Base-by-base conservation (phyloP, 1,140 invertebrate species). In the Cheumatopsyche charites region DNA sequence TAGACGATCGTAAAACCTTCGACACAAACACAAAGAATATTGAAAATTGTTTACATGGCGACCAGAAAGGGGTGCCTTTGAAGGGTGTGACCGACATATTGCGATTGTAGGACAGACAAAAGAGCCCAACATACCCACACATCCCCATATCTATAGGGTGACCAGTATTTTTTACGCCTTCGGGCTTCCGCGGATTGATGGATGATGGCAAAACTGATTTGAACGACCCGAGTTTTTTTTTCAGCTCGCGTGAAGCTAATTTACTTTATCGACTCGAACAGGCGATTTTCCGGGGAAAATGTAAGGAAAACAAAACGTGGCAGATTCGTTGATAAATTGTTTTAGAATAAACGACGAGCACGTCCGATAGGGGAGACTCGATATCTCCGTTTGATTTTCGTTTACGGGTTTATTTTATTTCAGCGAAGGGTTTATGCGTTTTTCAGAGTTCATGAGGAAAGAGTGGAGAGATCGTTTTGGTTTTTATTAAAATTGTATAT, bases 31-130 rank as follows among this genome's bases (percentile, higher is more conserved):
- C 29, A 36, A 36, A 36, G 9, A 9, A 19, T 58, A 25, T 58
- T 25, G 55, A 58, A 58, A 58, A 58, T 58, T 58, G 55, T 58
- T 58, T 58, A 58, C 55, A 58, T 58, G 25, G 55, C 55, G 25
- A 58, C 55, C 55, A 23, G 9, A 21, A 12, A 23, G 55, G 55
- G 55, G 9, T 12, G 25, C 55, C 55, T 23, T 6, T 23, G 21
- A 25, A 25, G 23, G 55, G 55, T 25, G 55, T 58, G 55, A 58
- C 55, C 55, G 55, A 58, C 55, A 58, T 58, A 58, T 58, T 58
- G 55, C 25, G 55, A 58, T 58, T 58, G 55, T 58, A 19, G 21
- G 23, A 58, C 55, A 25, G n/a, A n/a, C n/a, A n/a, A n/a, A 23
- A 26, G 13, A 23, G 25, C 55, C 21, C n/a, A n/a, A n/a, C n/a